Evolutionary conservation across 2,888 invertebrate genomes (phyloP).

Genomic region (Neoaliturus tenellus): DNA sequence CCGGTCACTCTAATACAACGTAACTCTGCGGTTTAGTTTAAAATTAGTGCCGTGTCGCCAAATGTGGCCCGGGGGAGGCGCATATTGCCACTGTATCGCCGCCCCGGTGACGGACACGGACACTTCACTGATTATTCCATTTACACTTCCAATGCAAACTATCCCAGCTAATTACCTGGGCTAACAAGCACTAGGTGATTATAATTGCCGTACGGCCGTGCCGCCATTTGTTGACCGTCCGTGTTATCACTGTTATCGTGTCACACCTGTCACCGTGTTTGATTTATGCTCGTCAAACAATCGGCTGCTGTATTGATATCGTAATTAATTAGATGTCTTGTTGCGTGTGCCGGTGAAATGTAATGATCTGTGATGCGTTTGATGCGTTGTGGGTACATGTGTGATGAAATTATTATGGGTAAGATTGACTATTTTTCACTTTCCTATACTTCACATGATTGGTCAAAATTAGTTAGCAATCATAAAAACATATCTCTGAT

Average conservation of each 20-base stretch:
- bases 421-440: no score
- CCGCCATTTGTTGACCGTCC: conserved; percentile 17
- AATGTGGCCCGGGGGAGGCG: conserved; percentile 28
- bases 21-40: conserved; percentile 54
- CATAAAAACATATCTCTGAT: no score
- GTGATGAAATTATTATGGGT: no score
- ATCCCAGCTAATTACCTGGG: conserved; percentile 42
- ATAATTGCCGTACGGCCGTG: conserved; percentile 32
- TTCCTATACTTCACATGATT: no score
- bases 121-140: conserved; percentile 53
- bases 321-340: conserved; percentile 13
- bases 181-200: conserved; percentile 37
- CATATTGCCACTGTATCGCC: background rate
- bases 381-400: no score
- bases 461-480: no score
- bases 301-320: background rate
- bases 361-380: no score
- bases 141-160: conserved; percentile 54
- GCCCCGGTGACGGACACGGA: conserved; percentile 38
- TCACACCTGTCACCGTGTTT: conserved; percentile 17
- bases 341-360: no score
- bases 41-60: conserved; percentile 54
- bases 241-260: background rate
- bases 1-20: conserved; percentile 41
- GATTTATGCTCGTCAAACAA: conserved; percentile 7